Conservation (phyloP, 2,113 vertebrate species). For the Phoenicopterus ruber region DNA sequence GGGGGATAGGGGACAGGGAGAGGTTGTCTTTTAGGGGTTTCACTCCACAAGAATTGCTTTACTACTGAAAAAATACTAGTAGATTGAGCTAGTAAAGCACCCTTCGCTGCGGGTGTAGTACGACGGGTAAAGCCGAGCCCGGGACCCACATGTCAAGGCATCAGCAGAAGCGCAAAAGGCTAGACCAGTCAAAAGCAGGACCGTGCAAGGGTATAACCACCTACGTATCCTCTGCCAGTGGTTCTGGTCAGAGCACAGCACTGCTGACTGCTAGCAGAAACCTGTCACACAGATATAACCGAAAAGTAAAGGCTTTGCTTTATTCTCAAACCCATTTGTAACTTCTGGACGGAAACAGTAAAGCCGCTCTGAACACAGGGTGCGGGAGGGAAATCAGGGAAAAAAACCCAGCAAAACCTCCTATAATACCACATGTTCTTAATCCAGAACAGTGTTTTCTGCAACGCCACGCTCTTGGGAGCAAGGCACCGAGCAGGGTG, state of each 20-base stretch:
- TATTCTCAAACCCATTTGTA: not conserved
- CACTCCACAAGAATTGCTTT: not conserved
- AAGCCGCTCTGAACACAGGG: not conserved
- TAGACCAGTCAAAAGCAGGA: not conserved
- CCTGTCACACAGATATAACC: fast-evolving
- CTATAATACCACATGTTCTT: not conserved
- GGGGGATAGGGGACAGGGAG: fast-evolving
- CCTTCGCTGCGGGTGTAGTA: not conserved
- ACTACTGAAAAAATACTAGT: not conserved
- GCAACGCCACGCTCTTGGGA: fast-evolving
- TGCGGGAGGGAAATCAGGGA: not conserved
- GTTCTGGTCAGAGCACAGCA: not conserved
- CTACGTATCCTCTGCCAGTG: not conserved
- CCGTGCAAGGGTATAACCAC: not conserved
- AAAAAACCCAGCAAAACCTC: not conserved
- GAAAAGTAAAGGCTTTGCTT: not conserved
- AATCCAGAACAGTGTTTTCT: not conserved
- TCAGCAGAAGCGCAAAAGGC: not conserved
- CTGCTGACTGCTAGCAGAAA: not conserved
- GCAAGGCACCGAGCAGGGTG: not conserved
- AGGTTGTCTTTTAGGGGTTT: not conserved
- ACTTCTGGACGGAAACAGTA: not conserved
- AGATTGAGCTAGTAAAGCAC: not conserved
- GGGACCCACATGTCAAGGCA: fast-evolving
- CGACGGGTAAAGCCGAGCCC: fast-evolving